Base-by-base conservation (phyloP, 1,140 invertebrate genomes). In the Bombus pascuorum region DNA sequence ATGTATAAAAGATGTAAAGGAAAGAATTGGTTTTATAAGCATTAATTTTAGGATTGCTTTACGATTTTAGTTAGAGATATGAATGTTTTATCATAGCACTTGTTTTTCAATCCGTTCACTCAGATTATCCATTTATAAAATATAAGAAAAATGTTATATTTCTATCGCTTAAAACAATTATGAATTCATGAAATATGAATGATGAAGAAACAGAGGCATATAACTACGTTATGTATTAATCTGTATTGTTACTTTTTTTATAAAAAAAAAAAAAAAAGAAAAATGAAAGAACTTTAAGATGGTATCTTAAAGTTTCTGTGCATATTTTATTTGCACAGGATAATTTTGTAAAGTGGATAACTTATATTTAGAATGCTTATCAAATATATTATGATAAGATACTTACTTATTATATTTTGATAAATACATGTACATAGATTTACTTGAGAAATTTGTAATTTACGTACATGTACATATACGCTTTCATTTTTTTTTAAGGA, bases 341-440 rank as follows among this genome's bases (percentile, higher is more conserved):
- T 28, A 71, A 71, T 79, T 62, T 68, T 79, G 53, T 80, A 83
- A 47, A 78, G 12, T 57, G 32, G 28, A 82, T 22, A 82, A 37
- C 5, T 44, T 53, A 57, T n/a, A 77, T 37, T 39, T 25, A 42
- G 74, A 65, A 10, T 68, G 66, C 39, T 39, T 44, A 47, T 34
- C 13, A 42, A 74, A 62, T 44, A 73, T 72, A 73, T 34, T 74
- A 28, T 66, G 66, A 66, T 32, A 68, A 47, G 75, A 75, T 76
- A 66, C 39, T 71, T 79, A 72, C 39, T 71, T 79, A 72, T 39
- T 42, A 74, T 83, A 83, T 78, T 84, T 84, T 84, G 39, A 84
- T 84, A 84, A 84, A 62, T 78, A 62, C 25, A 70, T 79, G 82
- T 84, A 79, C 82, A 84, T 84, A 84, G 68, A 22, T 78, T 84